Evolutionary conservation across 2,113 vertebrate species (phyloP).

Genomic region (Triplophysa dalaica): DNA sequence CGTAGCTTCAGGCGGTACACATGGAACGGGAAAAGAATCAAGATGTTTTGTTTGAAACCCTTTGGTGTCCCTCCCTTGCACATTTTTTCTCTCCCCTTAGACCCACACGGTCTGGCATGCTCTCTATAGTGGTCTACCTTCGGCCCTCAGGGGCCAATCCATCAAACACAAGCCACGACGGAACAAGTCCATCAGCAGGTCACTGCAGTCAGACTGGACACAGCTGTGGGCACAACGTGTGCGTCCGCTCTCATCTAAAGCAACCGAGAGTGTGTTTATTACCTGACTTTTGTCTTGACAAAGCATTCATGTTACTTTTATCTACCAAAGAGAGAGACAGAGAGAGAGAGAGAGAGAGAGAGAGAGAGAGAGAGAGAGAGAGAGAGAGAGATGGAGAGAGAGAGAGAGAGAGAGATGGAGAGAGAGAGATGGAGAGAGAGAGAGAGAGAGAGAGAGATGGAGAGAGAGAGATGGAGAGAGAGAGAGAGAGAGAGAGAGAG

Average conservation of each 20-base stretch:
- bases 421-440: too few species aligned
- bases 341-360: conserved; percentile 60
- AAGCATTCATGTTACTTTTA: conserved; percentile 80
- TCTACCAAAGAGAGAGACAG: conserved; percentile 74
- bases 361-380: conserved; percentile 61
- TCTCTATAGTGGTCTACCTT: conserved; percentile 51
- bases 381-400: too few species aligned
- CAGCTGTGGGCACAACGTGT: conserved; percentile 49
- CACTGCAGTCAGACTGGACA: conserved; percentile 25
- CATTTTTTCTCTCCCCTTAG: conserved; percentile 19
- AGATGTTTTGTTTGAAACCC: background rate
- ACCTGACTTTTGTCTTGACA: conserved; percentile 76
- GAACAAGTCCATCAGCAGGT: conserved; percentile 48
- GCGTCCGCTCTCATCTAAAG: conserved; percentile 20
- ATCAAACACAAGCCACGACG: conserved; percentile 35
- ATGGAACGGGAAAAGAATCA: conserved; percentile 14
- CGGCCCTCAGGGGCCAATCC: conserved; percentile 34
- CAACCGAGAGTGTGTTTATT: conserved; percentile 63
- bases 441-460: conserved; percentile 56
- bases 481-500: conserved; percentile 60
- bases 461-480: too few species aligned
- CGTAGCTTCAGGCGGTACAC: background rate
- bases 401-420: conserved; percentile 54
- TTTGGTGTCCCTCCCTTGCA: background rate
- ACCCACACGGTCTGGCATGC: conserved; percentile 57